Percentiles rank a stretch among this genome's conserved stretches.
phyloP scores from a whole-genome alignment of 2,888 invertebrate species.

The Lochmaea capreae region DNA sequence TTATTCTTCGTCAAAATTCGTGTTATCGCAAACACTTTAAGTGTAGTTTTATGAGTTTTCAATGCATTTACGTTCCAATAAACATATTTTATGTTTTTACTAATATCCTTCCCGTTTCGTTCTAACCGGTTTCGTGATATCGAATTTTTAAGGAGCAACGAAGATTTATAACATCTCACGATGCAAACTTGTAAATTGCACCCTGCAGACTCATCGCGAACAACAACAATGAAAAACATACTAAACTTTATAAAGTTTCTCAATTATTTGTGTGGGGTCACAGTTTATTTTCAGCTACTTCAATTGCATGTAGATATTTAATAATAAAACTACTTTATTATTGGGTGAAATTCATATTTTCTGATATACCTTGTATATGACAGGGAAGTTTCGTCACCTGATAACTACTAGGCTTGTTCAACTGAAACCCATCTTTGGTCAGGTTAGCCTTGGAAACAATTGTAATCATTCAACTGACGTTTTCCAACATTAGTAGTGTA shows the following conservation, averaged over 20 bases:
- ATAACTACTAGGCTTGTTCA: no score
- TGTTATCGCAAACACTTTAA: neutral
- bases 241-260: neutral
- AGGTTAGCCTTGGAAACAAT: no score
- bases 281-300: no score
- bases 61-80: neutral
- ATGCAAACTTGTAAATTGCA: neutral
- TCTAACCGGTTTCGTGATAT: neutral
- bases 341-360: neutral
- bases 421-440: no score
- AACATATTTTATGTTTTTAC: neutral
- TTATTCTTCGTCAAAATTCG: neutral
- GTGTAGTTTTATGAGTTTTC: constrained; percentile 4
- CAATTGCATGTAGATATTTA: no score
- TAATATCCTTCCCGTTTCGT: neutral
- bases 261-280: neutral
- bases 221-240: neutral
- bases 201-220: neutral
- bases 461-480: no score
- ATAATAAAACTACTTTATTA: neutral
- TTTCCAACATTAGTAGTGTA: no score
- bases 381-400: neutral
- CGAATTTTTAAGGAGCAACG: neutral
- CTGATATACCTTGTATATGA: neutral
- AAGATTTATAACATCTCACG: neutral